These are phyloP conservation scores for Ara ararauna DNA, from an alignment of 2,797 vertebrate species.

Conservation along the genomic window DNA sequence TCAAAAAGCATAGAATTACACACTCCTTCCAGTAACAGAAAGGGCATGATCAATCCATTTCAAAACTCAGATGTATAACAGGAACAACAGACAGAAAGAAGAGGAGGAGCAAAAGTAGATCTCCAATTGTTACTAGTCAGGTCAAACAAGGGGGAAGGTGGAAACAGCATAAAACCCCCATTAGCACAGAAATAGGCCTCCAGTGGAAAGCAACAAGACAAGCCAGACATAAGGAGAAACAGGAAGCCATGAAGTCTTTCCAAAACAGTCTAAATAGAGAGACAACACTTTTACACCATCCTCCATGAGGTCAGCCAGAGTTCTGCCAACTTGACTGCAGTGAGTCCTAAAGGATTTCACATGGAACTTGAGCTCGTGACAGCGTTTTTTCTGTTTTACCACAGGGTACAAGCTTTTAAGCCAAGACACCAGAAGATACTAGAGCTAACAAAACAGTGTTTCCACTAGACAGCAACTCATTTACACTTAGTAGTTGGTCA, in stretches of 20 bases:
- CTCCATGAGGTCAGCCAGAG: slow-evolving; percentile 59
- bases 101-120: not conserved
- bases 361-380: slow-evolving; percentile 46
- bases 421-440: not conserved
- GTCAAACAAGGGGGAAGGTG: not conserved
- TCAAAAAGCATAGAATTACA: not conserved
- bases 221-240: slow-evolving; percentile 45
- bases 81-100: not conserved
- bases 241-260: slow-evolving; percentile 58
- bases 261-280: slow-evolving; percentile 64
- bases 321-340: slow-evolving; percentile 49
- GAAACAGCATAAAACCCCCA: not conserved
- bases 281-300: slow-evolving; percentile 55
- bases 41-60: not conserved
- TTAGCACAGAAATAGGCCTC: not conserved
- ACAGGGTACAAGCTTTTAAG: not conserved
- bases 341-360: slow-evolving; percentile 37
- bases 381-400: not conserved
- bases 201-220: slow-evolving; percentile 17
- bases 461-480: not conserved
- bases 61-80: not conserved
- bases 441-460: not conserved
- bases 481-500: not conserved
- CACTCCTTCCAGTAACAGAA: not conserved
- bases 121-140: not conserved